Conservation (phyloP, 2,113 vertebrate genomes). For the Mola mola region DNA sequence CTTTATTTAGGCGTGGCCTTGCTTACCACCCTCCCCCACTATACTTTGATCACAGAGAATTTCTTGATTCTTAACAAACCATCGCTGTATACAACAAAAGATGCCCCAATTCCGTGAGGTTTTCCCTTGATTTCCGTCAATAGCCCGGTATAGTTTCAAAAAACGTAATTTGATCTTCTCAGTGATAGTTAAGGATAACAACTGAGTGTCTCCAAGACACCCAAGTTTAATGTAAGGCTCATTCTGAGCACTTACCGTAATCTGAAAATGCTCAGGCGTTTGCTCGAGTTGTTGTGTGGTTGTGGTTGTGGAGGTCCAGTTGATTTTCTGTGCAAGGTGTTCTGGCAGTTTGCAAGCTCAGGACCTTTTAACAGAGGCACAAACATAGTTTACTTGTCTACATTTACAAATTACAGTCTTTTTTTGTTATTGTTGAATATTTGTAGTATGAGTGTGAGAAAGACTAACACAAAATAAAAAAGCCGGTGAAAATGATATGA, state of each 20-base stretch:
- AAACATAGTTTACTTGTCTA: too few relatives aligned
- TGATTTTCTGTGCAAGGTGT: background rate
- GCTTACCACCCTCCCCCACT: slow-evolving; percentile 14
- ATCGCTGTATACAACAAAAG: slow-evolving; percentile 37
- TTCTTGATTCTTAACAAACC: slow-evolving; percentile 41
- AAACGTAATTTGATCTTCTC: slow-evolving; percentile 7
- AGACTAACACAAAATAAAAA: too few relatives aligned
- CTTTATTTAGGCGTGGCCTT: slow-evolving; percentile 55
- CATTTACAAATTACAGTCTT: too few relatives aligned
- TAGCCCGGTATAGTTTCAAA: slow-evolving; percentile 21
- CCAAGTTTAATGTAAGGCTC: slow-evolving; percentile 9
- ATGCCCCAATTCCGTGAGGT: slow-evolving; percentile 19
- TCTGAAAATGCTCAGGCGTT: slow-evolving; percentile 1
- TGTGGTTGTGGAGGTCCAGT: too few relatives aligned
- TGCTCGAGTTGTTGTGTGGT: too few relatives aligned
- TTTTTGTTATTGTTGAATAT: too few relatives aligned
- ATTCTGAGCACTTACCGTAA: slow-evolving; percentile 4
- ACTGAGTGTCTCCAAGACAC: background rate
- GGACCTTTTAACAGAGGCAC: too few relatives aligned
- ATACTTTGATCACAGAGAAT: slow-evolving; percentile 47
- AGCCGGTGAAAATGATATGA: too few relatives aligned
- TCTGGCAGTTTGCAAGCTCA: slow-evolving; percentile 17
- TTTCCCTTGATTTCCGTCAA: slow-evolving; percentile 14
- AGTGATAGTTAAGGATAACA: background rate
- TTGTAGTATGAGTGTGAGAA: too few relatives aligned